A percentile compares a stretch with the other conserved stretches of the same genome.
These are phyloP conservation scores for Bubo blakistoni DNA, from an alignment of 2,113 vertebrate species.

Conservation along the genomic window DNA sequence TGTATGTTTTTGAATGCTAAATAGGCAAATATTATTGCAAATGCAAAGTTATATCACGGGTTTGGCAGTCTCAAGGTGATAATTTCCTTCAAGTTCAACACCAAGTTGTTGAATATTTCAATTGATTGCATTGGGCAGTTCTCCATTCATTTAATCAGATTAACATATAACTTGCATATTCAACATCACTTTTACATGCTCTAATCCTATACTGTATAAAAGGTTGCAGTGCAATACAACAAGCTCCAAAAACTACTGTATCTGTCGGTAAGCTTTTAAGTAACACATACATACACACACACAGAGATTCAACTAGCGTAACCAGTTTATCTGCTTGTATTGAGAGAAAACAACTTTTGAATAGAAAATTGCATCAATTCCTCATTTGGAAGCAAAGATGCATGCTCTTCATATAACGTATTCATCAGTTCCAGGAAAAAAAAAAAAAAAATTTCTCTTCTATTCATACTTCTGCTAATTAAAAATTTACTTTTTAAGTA, in stretches of 20 bases:
- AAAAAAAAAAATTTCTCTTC: neutral
- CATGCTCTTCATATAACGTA: neutral
- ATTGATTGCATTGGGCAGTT: conserved; percentile 43
- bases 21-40: conserved; percentile 38
- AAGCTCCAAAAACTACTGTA: neutral
- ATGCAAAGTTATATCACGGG: conserved; percentile 25
- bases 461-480: neutral
- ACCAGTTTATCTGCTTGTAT: neutral
- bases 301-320: neutral
- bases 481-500: conserved; percentile 22
- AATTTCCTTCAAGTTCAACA: conserved; percentile 50
- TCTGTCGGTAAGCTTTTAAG: neutral
- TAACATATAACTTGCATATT: conserved; percentile 58
- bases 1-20: conserved; percentile 43
- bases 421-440: neutral
- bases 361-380: neutral
- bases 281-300: neutral
- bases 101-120: conserved; percentile 55
- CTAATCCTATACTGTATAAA: neutral
- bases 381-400: neutral
- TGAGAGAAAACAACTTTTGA: neutral
- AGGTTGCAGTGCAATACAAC: neutral
- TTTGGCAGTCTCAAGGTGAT: conserved; percentile 56
- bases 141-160: conserved; percentile 55
- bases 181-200: conserved; percentile 15